These are phyloP conservation scores for Molanna angustata DNA, from an alignment of 2,888 invertebrate genomes.

Conservation along the genomic window DNA sequence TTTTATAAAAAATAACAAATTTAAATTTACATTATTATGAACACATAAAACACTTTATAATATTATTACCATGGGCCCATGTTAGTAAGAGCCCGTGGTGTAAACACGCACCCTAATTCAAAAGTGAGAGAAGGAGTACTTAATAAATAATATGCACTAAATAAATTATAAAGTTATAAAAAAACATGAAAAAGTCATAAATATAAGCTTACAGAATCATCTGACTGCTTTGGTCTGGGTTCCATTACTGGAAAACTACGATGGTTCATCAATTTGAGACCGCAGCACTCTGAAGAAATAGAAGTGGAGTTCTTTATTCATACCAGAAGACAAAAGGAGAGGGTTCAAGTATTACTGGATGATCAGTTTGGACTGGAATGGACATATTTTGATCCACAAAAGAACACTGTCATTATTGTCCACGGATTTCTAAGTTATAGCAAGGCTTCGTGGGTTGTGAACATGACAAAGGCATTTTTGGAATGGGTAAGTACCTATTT, in stretches of 20 bases:
- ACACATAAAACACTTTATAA: too few species aligned
- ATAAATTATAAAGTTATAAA: not conserved
- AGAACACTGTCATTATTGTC: constrained; percentile 57
- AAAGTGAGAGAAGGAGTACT: not conserved
- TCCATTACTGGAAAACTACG: constrained; percentile 41
- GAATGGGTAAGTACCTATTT: constrained; percentile 49
- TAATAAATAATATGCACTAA: not conserved
- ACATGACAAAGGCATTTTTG: constrained; percentile 58
- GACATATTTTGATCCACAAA: constrained; percentile 54
- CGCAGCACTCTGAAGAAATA: constrained; percentile 44
- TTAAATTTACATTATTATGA: too few species aligned
- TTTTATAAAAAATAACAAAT: too few species aligned
- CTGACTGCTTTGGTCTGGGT: constrained; percentile 57
- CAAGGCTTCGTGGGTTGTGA: constrained; percentile 56
- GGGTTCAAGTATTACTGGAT: constrained; percentile 46
- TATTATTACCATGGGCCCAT: too few species aligned
- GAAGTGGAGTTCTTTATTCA: constrained; percentile 53
- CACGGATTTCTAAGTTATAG: constrained; percentile 64
- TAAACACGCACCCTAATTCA: constrained; percentile 2
- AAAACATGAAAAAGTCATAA: not conserved
- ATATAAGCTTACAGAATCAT: constrained; percentile 36
- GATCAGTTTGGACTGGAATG: constrained; percentile 56
- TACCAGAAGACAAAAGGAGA: constrained; percentile 43
- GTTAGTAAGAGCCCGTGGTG: too few species aligned
- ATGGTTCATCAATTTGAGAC: constrained; percentile 48